Base-by-base conservation (phyloP, 2,888 invertebrate species). In the Lasioglossum morio region DNA sequence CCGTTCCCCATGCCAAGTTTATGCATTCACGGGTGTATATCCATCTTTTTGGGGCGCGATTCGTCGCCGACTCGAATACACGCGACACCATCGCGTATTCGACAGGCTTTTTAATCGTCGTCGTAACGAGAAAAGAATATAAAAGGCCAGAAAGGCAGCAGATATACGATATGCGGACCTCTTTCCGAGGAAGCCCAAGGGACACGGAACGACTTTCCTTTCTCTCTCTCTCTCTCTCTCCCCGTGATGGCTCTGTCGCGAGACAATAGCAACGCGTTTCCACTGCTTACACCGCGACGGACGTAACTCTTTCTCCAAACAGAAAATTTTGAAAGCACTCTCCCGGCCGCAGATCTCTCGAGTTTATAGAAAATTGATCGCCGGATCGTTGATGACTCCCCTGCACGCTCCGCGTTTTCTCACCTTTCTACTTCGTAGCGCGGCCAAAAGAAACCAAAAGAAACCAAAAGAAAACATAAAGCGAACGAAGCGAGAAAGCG, bases 241-340 rank as follows among this genome's bases (percentile, higher is more conserved):
- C 83, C 37, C 37, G 53, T 63, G 73, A 78, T 53, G 77, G 73
- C 63, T 81, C 82, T 72, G 73, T 23, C 57, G 70, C 60, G 84
- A 77, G 85, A 88, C 82, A 89, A 89, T 87, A 85, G 82, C 81
- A 74, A 34, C 80, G 76, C 76, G 84, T 85, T 78, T 86, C 75
- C 85, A 85, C 75, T 81, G 74, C 86, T 86, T 86, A 81, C 77
- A 66, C 46, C 77, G 86, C 53, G 46, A 16, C 46, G 16, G 40
- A 1, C 40, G 74, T 34, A 53, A 37, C 60, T 78, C 75, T 77
- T 72, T 46, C 34, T n/a, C 30, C 78, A 34, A 81, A 78, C 77
- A 60, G 66, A 76, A 86, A 76, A 78, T 85, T 86, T 86, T 81
- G 76, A 81, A n/a, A n/a, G n/a, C n/a, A n/a, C n/a, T 46, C 63